Evolutionary conservation across 2,113 vertebrate species (phyloP), one percentile per base, ranked within the genome.

Genomic region (Cyprinodon brontotheroides): DNA sequence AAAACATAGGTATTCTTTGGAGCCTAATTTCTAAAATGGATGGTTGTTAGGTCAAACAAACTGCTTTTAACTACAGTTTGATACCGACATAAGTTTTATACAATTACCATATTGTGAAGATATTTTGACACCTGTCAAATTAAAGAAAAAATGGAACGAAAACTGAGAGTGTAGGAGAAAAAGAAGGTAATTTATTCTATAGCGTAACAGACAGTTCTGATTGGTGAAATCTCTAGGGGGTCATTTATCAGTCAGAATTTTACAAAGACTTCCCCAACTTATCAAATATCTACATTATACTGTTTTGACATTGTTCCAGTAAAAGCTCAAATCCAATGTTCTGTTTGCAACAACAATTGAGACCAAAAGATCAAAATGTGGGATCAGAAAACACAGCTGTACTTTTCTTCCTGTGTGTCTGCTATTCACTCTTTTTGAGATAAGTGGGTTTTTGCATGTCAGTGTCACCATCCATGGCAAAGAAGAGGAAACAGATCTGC

Each of bases 401-500:
- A 15, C 77, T 15, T 57, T 69, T 57, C 62, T 65, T 60, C 60
- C 70, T 1, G 6, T 47, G 62, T 36, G 14, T 36, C 50, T 39
- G 39, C 22, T 43, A 8, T 48, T 39, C 39, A 66, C 29, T n/a
- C 15, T n/a, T n/a, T 73, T 17, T 14, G 7, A 78, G 80, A 86
- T 63, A 72, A 75, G 70, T 36, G 0, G 5, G 20, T 73, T 68
- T 83, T 80, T 77, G 20, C 38, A 79, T 77, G 78, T 72, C 83
- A 71, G 85, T 78, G 73, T 88, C 53, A 45, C 20, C 29, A 65
- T 79, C 68, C 67, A 22, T 0, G 4, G 65, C 4, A 66, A 62
- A 69, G 57, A 37, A 70, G 60, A 57, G 80, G 76, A 86, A 86
- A 75, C 59, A 11, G 76, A 78, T 65, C 45, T 62, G 22, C 12